phyloP scores from a whole-genome alignment of 2,888 invertebrate species.

The Pachliopta kotzebuea region DNA sequence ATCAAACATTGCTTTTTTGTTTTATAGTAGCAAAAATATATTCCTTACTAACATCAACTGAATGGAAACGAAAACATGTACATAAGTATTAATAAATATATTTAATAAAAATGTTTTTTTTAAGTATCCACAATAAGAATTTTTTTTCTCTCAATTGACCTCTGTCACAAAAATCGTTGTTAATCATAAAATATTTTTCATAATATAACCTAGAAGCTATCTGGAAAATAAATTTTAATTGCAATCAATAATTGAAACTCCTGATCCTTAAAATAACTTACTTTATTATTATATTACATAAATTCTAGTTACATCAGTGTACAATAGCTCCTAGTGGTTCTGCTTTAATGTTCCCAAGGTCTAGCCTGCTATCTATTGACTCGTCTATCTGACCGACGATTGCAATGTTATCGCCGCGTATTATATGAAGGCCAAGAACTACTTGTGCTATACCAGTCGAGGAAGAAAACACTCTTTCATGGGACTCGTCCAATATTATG shows the following conservation, averaged over 20 bases:
- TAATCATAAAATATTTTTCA: not conserved
- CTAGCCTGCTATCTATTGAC: conserved; percentile 89
- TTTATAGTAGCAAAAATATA: not conserved
- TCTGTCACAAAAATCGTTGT: not conserved
- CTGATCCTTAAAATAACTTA: conserved; percentile 43
- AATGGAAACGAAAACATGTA: not conserved
- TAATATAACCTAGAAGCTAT: not conserved
- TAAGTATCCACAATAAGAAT: too few relatives aligned
- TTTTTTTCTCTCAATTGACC: too few relatives aligned
- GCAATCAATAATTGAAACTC: conserved; percentile 21
- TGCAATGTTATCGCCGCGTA: conserved; percentile 98
- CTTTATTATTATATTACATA: conserved; percentile 40
- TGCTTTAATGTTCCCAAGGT: conserved; percentile 89
- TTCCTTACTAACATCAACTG: not conserved
- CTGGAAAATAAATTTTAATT: not conserved
- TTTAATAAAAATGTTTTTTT: too few relatives aligned
- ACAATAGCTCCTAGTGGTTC: conserved; percentile 91
- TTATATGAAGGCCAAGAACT: conserved; percentile 97
- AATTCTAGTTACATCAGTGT: conserved; percentile 72
- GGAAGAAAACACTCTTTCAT: conserved; percentile 98
- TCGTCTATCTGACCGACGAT: conserved; percentile 93
- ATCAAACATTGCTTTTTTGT: not conserved
- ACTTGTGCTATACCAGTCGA: conserved; percentile 92
- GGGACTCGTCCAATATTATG: conserved; percentile 97
- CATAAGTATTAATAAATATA: too few relatives aligned